phyloP scores from a whole-genome alignment of 2,113 vertebrate genomes.

The Sturnira hondurensis region DNA sequence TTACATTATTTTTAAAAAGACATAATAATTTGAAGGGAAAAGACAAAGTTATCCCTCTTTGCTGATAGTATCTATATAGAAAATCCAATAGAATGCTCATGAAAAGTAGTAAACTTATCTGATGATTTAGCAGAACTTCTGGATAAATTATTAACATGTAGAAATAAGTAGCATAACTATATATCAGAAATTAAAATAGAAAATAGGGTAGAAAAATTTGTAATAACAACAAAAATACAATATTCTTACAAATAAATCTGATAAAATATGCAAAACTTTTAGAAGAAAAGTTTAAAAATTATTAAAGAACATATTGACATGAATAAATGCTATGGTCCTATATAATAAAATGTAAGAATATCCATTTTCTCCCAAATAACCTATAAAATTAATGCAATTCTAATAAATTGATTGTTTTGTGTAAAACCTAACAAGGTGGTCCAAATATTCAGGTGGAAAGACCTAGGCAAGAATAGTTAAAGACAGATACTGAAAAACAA shows the following conservation, averaged over 20 bases:
- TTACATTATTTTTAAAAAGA: not conserved
- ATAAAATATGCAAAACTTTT: not conserved
- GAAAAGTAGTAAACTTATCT: not conserved
- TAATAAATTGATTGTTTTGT: not conserved
- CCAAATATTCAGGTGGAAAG: not conserved
- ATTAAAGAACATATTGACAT: not conserved
- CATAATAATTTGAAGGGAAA: not conserved
- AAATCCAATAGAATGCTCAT: not conserved
- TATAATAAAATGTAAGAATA: not conserved
- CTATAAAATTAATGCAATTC: not conserved
- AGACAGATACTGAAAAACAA: not conserved
- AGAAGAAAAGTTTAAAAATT: not conserved
- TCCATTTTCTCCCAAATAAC: not conserved
- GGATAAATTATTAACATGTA: not conserved
- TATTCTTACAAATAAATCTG: not conserved
- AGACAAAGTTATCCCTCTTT: not conserved
- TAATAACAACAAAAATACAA: not conserved
- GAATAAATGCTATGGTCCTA: not conserved
- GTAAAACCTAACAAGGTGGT: not conserved
- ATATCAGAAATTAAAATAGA: not conserved
- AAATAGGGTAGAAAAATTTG: not conserved
- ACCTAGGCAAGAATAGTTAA: not conserved
- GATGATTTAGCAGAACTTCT: not conserved
- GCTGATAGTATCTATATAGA: not conserved
- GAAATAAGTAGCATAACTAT: not conserved